These are phyloP conservation scores for Bubo blakistoni DNA, from an alignment of 2,113 vertebrate genomes.

Conservation along the genomic window DNA sequence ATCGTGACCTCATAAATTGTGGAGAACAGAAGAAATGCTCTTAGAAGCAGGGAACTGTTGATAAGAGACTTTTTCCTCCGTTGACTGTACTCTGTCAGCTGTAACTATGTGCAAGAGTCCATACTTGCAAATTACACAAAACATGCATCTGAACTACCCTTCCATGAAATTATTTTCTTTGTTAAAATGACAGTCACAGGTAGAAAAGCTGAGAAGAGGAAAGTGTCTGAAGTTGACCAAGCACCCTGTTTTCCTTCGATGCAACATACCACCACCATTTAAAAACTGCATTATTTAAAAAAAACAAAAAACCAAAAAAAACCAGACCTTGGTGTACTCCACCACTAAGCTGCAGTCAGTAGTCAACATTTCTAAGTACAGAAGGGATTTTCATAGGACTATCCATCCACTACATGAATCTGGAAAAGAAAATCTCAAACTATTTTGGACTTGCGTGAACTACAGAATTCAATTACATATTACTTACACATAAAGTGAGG, in stretches of 20 bases:
- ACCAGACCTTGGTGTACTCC: background rate
- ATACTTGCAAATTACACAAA: background rate
- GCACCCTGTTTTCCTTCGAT: background rate
- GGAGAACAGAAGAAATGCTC: background rate
- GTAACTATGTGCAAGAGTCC: background rate
- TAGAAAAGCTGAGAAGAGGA: background rate
- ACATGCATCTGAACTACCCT: background rate
- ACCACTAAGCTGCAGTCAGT: background rate
- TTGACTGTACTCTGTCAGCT: background rate
- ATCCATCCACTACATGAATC: background rate
- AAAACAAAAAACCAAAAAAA: background rate
- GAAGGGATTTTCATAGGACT: background rate
- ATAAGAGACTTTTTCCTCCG: background rate
- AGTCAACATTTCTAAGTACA: background rate
- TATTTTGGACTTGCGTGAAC: background rate
- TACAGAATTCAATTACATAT: background rate
- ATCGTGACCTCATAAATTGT: background rate
- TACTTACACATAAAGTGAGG: background rate
- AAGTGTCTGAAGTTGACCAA: background rate
- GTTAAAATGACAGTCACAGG: background rate
- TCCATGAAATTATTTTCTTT: conserved; percentile 37
- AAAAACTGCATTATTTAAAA: background rate
- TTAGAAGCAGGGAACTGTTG: background rate
- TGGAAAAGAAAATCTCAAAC: background rate
- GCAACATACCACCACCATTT: background rate